Evolutionary conservation across 2,113 vertebrate species (phyloP).

Genomic region (Sinocyclocheilus rhinocerous): DNA sequence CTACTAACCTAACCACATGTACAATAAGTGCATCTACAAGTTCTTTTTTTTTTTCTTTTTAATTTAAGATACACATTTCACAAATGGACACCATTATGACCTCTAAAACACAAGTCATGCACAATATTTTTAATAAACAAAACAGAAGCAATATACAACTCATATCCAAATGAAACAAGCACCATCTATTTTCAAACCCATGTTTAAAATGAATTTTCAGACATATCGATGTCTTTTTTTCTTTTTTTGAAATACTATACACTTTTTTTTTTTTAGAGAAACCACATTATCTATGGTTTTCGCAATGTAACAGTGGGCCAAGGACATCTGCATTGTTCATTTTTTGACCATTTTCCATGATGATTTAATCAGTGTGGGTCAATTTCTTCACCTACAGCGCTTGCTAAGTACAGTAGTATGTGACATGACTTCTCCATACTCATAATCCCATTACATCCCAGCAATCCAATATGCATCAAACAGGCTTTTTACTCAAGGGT

Average conservation of each 20-base stretch:
- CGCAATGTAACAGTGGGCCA: conserved; percentile 78
- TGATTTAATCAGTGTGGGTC: conserved; percentile 67
- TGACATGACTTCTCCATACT: conserved; percentile 77
- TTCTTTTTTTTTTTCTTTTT: conserved; percentile 73
- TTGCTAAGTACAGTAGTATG: conserved; percentile 80
- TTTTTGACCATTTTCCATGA: conserved; percentile 68
- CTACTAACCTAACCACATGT: conserved; percentile 88
- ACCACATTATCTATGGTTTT: conserved; percentile 74
- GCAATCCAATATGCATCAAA: conserved; percentile 55
- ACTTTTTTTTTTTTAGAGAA: conserved; percentile 78
- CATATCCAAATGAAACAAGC: conserved; percentile 87
- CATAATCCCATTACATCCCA: conserved; percentile 63
- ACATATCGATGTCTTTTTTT: conserved; percentile 86
- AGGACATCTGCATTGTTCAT: conserved; percentile 68
- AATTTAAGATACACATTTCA: conserved; percentile 88
- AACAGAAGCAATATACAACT: conserved; percentile 97
- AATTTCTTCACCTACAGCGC: conserved; percentile 74
- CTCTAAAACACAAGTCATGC: conserved; percentile 95
- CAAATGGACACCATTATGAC: conserved; percentile 95
- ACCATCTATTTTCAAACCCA: conserved; percentile 88
- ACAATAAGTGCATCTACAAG: conserved; percentile 96
- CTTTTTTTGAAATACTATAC: conserved; percentile 84
- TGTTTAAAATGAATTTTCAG: conserved; percentile 87
- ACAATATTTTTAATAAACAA: conserved; percentile 91
- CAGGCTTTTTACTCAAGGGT: not conserved